phyloP scores from a whole-genome alignment of 2,113 vertebrate genomes.

The Guaruba guarouba region DNA sequence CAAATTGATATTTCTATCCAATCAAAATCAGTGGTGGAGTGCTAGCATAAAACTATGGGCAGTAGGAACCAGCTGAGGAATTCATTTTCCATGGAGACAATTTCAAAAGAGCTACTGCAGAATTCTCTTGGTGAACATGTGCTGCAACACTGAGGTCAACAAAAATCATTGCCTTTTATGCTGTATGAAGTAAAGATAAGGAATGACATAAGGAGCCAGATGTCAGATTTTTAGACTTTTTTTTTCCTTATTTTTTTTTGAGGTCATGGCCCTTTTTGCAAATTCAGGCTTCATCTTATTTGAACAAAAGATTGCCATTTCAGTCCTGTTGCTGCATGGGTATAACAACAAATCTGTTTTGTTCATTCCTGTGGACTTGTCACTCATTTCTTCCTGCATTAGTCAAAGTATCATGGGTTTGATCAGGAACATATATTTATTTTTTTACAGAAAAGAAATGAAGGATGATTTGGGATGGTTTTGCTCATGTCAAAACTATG shows the following conservation, averaged over 20 bases:
- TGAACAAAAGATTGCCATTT: background rate
- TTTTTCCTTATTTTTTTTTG: background rate
- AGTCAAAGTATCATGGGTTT: background rate
- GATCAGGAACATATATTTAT: background rate
- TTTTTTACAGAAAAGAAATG: background rate
- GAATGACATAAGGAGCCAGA: background rate
- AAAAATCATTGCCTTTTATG: background rate
- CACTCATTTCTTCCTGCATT: background rate
- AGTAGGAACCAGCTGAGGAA: background rate
- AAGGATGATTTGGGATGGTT: background rate
- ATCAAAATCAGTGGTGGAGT: background rate
- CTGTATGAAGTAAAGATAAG: background rate
- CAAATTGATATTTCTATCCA: background rate
- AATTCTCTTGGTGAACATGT: background rate
- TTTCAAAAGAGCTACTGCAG: background rate
- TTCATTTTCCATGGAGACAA: background rate
- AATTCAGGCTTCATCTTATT: background rate
- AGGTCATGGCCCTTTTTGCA: background rate
- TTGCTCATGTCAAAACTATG: background rate
- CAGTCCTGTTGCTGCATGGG: background rate
- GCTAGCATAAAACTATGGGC: background rate
- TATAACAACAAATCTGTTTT: background rate
- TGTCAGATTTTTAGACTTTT: background rate
- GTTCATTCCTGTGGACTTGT: background rate
- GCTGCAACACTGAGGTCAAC: background rate